Base-by-base conservation (phyloP, 2,797 vertebrate species). In the Enteromius viviparus region DNA sequence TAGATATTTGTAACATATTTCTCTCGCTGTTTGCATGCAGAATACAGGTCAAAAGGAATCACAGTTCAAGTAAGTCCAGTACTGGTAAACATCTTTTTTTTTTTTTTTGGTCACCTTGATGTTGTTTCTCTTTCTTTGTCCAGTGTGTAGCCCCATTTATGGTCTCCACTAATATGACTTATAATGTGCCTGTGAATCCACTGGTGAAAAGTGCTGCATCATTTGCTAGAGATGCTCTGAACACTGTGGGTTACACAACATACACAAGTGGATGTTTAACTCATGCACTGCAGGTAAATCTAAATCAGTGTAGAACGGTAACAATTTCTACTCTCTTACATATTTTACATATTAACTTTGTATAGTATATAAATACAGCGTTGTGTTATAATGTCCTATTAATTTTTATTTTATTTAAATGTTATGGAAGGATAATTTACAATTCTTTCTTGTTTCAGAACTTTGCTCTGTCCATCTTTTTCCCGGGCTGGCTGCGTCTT, bases 161-260 rank as follows among this genome's bases (percentile, higher is more conserved):
- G 6, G 94, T 96, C 4, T 93, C 94, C 76, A 94, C 95, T 45
- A 94, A 93, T 83, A 94, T 96, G 94, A 95, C 91, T 0, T 0
- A 53, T 0, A 88, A 91, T 19, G 1, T 85, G 0, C 8, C 51
- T 0, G 78, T 51, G 40, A 91, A 76, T 80, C 37, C 58, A 53
- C 42, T 93, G 0, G 76, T 95, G n/a, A 93, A 94, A 90, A 91
- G 84, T 0, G 71, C 95, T 0, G 8, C 91, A 1, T 90, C 32
- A 0, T 96, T 92, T 4, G 94, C 86, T 58, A 14, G 21, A 0
- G 91, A 94, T 23, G 96, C 95, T 40, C 77, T 96, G 84, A 95
- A 96, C 90, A 96, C 95, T 0, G 94, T 96, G 53, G 96, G 95
- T 17, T 88, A 95, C 89, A 91, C 93, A 87, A 92, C 68, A 32